phyloP scores from a whole-genome alignment of 2,888 invertebrate species.

The Blomia tropicalis region DNA sequence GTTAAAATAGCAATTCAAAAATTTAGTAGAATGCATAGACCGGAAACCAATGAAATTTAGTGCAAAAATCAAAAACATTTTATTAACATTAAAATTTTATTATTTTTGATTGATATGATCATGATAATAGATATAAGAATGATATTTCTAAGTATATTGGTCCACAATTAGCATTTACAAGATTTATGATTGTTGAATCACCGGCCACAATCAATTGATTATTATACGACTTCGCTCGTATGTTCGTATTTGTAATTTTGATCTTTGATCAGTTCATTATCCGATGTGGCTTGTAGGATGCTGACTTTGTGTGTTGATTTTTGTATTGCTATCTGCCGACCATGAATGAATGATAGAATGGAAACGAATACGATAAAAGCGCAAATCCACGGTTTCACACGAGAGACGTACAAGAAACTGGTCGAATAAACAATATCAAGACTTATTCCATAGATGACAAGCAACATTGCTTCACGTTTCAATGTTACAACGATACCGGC shows the following conservation, averaged over 20 bases:
- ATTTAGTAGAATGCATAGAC: too few species aligned
- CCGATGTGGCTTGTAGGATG: neutral
- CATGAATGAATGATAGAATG: neutral
- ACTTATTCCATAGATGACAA: neutral
- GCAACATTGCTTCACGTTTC: neutral
- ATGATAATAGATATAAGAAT: too few species aligned
- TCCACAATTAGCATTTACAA: too few species aligned
- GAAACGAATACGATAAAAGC: slow-evolving; percentile 6
- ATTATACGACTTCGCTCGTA: neutral
- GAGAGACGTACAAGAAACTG: neutral
- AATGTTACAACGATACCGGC: neutral
- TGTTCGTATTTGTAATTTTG: slow-evolving; percentile 8
- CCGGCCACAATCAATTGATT: too few species aligned
- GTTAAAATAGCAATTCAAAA: too few species aligned
- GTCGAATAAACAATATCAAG: neutral
- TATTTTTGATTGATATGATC: too few species aligned
- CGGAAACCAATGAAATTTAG: too few species aligned
- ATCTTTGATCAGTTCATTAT: neutral
- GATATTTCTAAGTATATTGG: too few species aligned
- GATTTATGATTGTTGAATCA: too few species aligned
- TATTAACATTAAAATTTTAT: too few species aligned
- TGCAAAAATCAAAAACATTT: too few species aligned
- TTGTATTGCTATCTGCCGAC: neutral
- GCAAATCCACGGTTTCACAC: neutral
- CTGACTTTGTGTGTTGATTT: neutral